Base-by-base conservation (phyloP, 2,113 vertebrate species). In the human (Homo sapiens) region DNA sequence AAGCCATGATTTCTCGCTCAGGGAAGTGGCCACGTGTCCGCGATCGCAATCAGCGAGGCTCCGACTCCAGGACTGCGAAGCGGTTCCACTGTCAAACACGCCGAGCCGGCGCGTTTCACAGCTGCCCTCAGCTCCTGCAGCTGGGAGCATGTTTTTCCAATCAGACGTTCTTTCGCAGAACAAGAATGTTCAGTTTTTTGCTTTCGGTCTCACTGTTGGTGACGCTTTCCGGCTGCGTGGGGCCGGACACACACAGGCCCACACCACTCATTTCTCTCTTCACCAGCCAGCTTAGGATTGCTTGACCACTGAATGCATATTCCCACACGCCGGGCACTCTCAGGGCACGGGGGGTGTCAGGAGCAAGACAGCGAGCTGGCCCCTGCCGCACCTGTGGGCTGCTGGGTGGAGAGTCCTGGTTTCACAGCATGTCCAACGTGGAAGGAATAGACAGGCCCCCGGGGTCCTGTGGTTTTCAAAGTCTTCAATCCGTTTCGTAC, bases 41-140 rank as follows among this genome's bases (percentile, higher is more conserved):
- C 4, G 20, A 25, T 43, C 93, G 40, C 79, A 57, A 1, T 9
- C 3, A 13, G 45, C 3, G 5, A 30, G n/a, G 20, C 55, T 25
- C 32, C 1, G 1, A 25, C 20, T 22, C 61, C 64, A 8, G 61
- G 94, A 72, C 23, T 12, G 6, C 0, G 10, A 16, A 38, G 52
- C 50, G 17, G 76, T 16, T 90, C 18, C 25, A 76, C 82, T 1
- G 20, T 61, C 23, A 1, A 8, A 35, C 3, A 0, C 4, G 82
- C 96, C 82, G 93, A 89, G 35, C 83, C 84, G 43, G 94, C 96
- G 57, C 22, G 35, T 97, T 93, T 61, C 94, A 3, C 22, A 17
- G 83, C 79, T n/a, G 90, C 61, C 87, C 97, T 97, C 66, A 0
- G 45, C 43, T 48, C 92, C 91, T 40, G 18, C 35, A 27, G 11